A percentile compares a stretch with the other conserved stretches of the same genome.
Evolutionary conservation across 2,797 vertebrate species (phyloP).

Genomic region (Pterois miles): DNA sequence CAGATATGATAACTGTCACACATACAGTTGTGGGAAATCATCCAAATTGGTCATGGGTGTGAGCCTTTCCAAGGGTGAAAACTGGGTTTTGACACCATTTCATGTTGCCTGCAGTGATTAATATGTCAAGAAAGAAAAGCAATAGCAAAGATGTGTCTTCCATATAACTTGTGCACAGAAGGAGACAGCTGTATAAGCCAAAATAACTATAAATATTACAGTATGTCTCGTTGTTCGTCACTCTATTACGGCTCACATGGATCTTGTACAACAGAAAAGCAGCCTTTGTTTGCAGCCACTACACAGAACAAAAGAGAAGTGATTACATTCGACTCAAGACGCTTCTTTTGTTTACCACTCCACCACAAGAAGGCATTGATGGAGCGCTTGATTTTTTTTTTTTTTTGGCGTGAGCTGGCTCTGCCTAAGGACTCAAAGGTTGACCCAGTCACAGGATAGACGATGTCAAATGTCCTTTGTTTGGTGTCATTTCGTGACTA

Average conservation of each 20-base stretch:
- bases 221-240: background rate
- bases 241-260: conserved; percentile 12
- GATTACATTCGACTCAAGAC: conserved; percentile 42
- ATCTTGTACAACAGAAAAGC: conserved; percentile 28
- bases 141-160: conserved; percentile 1
- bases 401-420: conserved; percentile 1
- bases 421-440: conserved; percentile 3
- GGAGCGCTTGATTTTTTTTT: conserved; percentile 25
- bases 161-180: background rate
- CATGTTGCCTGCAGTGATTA: background rate
- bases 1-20: conserved; percentile 64
- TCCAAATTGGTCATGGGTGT: conserved; percentile 47
- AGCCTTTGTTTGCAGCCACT: conserved; percentile 40
- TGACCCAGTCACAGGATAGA: conserved; percentile 36
- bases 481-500: background rate
- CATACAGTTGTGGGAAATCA: conserved; percentile 43
- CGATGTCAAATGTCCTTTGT: conserved; percentile 30
- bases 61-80: conserved; percentile 41
- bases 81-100: conserved; percentile 9
- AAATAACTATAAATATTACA: conserved; percentile 1
- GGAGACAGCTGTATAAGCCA: background rate
- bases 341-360: conserved; percentile 51
- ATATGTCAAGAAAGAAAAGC: background rate
- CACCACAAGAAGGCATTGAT: conserved; percentile 39
- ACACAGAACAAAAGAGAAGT: conserved; percentile 50